Evolutionary conservation across 2,888 invertebrate species (phyloP).

Genomic region (Resseliella maxima): DNA sequence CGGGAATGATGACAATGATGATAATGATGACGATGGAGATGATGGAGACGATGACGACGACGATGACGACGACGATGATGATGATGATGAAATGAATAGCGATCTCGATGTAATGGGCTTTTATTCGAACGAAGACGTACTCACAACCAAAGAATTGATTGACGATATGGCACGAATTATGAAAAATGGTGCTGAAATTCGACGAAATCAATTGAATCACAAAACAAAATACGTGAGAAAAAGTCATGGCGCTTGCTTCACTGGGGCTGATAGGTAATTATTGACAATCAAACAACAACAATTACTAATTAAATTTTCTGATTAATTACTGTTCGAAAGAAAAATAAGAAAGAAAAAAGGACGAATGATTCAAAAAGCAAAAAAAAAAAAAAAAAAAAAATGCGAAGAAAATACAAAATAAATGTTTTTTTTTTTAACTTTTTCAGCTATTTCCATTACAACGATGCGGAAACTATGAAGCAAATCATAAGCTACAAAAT

Average conservation of each 20-base stretch:
- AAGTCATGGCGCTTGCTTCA: conserved; percentile 77
- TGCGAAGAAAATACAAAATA: too few relatives aligned
- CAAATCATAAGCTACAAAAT: conserved; percentile 85
- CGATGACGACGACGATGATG: conserved; percentile 63
- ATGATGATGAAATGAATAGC: conserved; percentile 60
- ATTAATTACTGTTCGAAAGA: neutral
- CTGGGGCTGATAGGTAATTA: conserved; percentile 74
- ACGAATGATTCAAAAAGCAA: too few relatives aligned
- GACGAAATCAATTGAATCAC: conserved; percentile 59
- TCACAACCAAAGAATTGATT: conserved; percentile 65
- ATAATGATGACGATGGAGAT: neutral
- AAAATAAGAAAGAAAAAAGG: too few relatives aligned
- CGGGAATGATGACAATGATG: too few relatives aligned
- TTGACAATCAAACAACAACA: neutral
- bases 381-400: too few relatives aligned
- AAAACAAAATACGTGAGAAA: conserved; percentile 57
- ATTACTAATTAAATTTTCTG: too few relatives aligned
- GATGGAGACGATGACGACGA: conserved; percentile 58
- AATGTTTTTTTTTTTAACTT: neutral
- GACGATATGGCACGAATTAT: conserved; percentile 67
- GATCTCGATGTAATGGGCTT: conserved; percentile 56
- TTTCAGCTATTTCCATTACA: conserved; percentile 82
- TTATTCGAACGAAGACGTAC: conserved; percentile 62
- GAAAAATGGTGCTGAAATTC: conserved; percentile 64
- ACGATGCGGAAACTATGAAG: conserved; percentile 86